These are phyloP conservation scores for Cylindroiulus punctatus DNA, from an alignment of 2,888 invertebrate genomes.

Conservation along the genomic window DNA sequence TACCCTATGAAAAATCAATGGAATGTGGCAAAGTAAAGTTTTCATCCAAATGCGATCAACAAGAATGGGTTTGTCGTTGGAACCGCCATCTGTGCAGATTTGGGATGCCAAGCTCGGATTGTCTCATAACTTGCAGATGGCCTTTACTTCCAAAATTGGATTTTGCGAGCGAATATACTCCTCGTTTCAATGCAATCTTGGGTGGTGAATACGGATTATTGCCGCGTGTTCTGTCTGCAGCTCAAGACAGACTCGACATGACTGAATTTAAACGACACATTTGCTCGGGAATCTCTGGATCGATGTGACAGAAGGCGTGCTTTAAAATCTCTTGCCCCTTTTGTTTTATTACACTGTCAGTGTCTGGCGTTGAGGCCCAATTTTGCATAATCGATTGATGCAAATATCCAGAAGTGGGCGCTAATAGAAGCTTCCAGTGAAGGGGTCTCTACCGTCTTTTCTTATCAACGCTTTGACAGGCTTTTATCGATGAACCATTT, in stretches of 20 bases:
- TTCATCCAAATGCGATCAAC: no score
- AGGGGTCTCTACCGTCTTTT: not conserved
- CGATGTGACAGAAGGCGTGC: not conserved
- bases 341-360: conserved; percentile 12
- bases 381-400: conserved; percentile 38
- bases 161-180: not conserved
- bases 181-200: not conserved
- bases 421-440: not conserved
- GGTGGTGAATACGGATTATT: not conserved
- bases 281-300: not conserved
- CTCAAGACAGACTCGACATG: not conserved
- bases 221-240: not conserved
- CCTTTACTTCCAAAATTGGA: not conserved
- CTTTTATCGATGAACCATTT: conserved; percentile 42
- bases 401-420: not conserved
- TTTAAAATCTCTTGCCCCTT: not conserved
- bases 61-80: no score
- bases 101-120: no score
- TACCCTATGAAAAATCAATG: no score
- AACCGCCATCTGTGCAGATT: no score
- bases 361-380: not conserved
- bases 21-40: no score
- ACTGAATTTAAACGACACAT: conserved; percentile 29
- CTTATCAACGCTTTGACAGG: conserved; percentile 30
- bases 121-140: no score